phyloP scores from a whole-genome alignment of 2,888 invertebrate genomes.

The Eupeodes luniger region DNA sequence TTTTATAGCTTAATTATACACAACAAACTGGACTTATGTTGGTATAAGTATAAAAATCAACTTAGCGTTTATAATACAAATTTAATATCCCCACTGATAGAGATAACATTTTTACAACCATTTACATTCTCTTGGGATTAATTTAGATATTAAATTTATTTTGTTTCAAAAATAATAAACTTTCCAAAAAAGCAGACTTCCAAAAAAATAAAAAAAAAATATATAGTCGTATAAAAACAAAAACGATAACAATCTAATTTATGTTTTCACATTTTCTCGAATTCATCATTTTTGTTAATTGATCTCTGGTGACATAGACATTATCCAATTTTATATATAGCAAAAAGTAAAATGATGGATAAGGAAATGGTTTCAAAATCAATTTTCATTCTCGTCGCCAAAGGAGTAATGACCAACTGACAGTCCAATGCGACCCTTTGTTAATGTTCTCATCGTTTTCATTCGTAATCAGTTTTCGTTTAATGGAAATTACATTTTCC shows the following conservation, averaged over 20 bases:
- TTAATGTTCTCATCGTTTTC: slow-evolving; percentile 43
- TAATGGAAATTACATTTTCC: slow-evolving; percentile 49
- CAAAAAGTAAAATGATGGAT: neutral
- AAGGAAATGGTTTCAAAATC: slow-evolving; percentile 53
- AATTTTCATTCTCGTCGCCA: slow-evolving; percentile 48
- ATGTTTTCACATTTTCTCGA: slow-evolving; percentile 28
- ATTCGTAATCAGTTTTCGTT: slow-evolving; percentile 64
- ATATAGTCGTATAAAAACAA: neutral
- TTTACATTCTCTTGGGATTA: too few species aligned
- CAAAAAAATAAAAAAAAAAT: neutral
- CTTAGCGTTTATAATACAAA: too few species aligned
- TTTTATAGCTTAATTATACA: too few species aligned
- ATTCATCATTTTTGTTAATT: slow-evolving; percentile 63
- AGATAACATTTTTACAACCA: too few species aligned
- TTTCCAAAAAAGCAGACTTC: neutral
- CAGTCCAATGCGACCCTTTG: slow-evolving; percentile 23
- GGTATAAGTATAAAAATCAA: too few species aligned
- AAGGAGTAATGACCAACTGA: neutral
- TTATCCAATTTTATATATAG: slow-evolving; percentile 50
- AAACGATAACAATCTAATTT: slow-evolving; percentile 54
- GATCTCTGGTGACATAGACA: slow-evolving; percentile 47
- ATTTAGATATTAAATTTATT: neutral
- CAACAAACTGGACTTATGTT: too few species aligned
- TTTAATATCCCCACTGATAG: too few species aligned
- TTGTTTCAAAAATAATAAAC: neutral